A percentile compares a stretch with the other conserved stretches of the same genome.
phyloP scores from a whole-genome alignment of 2,797 vertebrate species.

The Neomorphus geoffroyi region DNA sequence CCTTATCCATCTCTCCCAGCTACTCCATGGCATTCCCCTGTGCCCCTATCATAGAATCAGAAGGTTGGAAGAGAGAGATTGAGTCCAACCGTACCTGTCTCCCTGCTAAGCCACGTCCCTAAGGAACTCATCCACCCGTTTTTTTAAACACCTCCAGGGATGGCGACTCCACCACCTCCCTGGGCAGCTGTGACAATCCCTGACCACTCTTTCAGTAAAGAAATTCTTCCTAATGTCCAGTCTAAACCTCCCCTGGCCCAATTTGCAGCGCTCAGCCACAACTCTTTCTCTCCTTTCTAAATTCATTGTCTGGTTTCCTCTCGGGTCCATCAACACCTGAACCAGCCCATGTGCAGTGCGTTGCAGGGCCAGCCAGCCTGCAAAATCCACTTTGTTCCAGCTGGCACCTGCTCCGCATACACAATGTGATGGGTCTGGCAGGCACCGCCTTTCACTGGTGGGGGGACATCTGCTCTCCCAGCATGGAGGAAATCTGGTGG shows the following conservation, averaged over 20 bases:
- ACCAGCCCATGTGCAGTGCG: neutral
- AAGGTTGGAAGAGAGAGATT: no score
- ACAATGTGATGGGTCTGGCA: accelerated
- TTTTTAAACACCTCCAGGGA: no score
- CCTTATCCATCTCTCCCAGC: neutral
- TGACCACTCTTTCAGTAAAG: no score
- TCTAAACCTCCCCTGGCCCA: no score
- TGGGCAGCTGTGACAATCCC: no score
- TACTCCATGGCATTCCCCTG: neutral
- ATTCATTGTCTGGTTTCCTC: neutral
- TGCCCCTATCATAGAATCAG: no score
- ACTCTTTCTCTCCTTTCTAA: neutral
- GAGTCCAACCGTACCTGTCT: no score
- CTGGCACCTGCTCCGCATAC: neutral
- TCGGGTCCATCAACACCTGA: neutral
- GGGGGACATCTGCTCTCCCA: neutral
- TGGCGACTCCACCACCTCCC: no score
- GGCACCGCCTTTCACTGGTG: neutral
- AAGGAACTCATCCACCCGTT: no score
- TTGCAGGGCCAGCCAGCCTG: neutral
- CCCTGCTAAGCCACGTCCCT: no score
- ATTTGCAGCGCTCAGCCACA: no score
- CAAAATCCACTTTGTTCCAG: neutral
- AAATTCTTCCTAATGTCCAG: no score
- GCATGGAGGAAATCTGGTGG: accelerated